These are phyloP conservation scores for Muraenolepis orangiensis DNA, from an alignment of 2,797 vertebrate genomes.

Conservation along the genomic window DNA sequence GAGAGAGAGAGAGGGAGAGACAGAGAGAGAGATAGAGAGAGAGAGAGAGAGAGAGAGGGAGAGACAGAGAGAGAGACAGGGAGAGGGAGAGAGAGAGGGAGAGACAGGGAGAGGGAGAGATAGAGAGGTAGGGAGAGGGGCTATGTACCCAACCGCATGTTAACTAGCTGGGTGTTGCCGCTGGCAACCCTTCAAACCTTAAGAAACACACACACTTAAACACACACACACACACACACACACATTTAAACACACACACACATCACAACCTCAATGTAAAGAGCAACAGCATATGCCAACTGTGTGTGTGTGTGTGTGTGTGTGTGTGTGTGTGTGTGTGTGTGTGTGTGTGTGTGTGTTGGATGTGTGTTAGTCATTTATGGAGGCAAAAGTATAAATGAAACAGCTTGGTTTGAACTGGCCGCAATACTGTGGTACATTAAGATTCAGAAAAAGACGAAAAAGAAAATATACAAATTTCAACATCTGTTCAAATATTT, in stretches of 20 bases:
- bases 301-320: not conserved
- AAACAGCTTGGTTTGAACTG: slow-evolving; percentile 27
- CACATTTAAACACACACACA: slow-evolving; percentile 2
- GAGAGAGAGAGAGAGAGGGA: slow-evolving; percentile 52
- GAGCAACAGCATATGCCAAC: not conserved
- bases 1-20: slow-evolving; percentile 55
- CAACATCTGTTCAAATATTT: slow-evolving; percentile 79
- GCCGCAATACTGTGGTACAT: slow-evolving; percentile 41
- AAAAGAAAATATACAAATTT: slow-evolving; percentile 38
- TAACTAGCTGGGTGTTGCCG: slow-evolving; percentile 68
- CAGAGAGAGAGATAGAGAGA: not conserved
- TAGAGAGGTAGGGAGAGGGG: not conserved
- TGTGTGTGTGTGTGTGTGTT: not conserved
- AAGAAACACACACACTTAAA: slow-evolving; percentile 28
- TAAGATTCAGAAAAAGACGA: slow-evolving; percentile 17
- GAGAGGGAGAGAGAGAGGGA: slow-evolving; percentile 44
- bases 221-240: not conserved
- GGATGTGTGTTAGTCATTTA: slow-evolving; percentile 17
- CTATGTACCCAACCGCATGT: slow-evolving; percentile 46
- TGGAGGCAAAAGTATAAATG: slow-evolving; percentile 46
- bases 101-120: slow-evolving; percentile 27
- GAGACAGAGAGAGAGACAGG: not conserved
- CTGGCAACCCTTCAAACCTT: slow-evolving; percentile 60
- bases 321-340: not conserved
- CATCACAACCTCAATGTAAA: not conserved